These are phyloP conservation scores for Caprella mutica DNA, from an alignment of 2,888 invertebrate species.

Conservation along the genomic window DNA sequence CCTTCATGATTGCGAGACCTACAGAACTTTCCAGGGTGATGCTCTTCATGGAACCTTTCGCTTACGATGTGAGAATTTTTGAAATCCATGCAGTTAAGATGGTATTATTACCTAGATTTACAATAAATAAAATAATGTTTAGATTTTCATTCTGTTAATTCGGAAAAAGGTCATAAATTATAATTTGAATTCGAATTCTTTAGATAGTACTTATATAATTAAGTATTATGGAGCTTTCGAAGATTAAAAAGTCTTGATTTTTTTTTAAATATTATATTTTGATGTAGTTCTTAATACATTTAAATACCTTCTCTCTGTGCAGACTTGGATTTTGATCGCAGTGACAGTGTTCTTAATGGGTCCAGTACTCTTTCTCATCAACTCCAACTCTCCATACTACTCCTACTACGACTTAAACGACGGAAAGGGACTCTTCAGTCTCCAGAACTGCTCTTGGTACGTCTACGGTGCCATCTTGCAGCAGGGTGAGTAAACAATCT, in stretches of 20 bases:
- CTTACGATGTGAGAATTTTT: conserved; percentile 42
- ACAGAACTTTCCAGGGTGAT: conserved; percentile 67
- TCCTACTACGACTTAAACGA: conserved; percentile 45
- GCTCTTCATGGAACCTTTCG: conserved; percentile 71
- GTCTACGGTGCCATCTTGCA: conserved; percentile 80
- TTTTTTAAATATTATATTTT: too few species aligned
- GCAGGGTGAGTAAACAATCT: conserved; percentile 53
- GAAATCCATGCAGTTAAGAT: not conserved
- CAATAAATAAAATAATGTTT: not conserved
- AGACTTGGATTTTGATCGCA: conserved; percentile 74
- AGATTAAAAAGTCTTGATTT: too few species aligned
- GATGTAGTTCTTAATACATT: too few species aligned
- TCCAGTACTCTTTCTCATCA: conserved; percentile 60
- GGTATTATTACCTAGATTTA: too few species aligned
- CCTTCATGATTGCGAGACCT: conserved; percentile 66
- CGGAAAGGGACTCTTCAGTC: conserved; percentile 44
- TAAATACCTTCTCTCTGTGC: too few species aligned
- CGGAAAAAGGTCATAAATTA: not conserved
- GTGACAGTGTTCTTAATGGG: conserved; percentile 63
- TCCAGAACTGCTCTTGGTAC: conserved; percentile 65
- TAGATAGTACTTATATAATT: too few species aligned
- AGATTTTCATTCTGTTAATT: not conserved
- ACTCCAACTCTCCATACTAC: conserved; percentile 60
- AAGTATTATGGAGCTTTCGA: too few species aligned
- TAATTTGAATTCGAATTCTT: too few species aligned